Conservation (phyloP, 2,797 vertebrate genomes). For the Enteromius paludinosus region DNA sequence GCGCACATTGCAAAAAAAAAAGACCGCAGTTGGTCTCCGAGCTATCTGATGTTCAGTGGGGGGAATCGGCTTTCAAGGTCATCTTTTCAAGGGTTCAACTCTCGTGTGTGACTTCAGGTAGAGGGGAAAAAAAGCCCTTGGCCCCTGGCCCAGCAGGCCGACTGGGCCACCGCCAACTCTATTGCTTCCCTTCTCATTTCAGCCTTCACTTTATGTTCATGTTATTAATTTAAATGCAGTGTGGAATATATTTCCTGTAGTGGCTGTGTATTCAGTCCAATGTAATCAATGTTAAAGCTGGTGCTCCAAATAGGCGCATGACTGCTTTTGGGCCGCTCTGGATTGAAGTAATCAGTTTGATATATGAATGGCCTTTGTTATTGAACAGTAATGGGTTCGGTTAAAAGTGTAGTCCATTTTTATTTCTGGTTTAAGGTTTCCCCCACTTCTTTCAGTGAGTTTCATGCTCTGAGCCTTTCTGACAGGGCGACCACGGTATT, state of each 20-base stretch:
- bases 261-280: constrained; percentile 62
- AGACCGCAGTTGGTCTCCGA: constrained; percentile 49
- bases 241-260: constrained; percentile 67
- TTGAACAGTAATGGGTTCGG: constrained; percentile 58
- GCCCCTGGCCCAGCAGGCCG: constrained; percentile 39
- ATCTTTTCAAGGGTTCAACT: constrained; percentile 42
- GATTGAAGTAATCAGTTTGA: constrained; percentile 60
- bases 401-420: constrained; percentile 47
- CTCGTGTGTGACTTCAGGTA: constrained; percentile 51
- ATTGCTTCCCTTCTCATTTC: constrained; percentile 39
- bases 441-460: constrained; percentile 33
- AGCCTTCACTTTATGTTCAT: constrained; percentile 61
- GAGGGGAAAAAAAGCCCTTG: constrained; percentile 21
- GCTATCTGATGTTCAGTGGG: constrained; percentile 33
- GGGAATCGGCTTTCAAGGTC: constrained; percentile 61
- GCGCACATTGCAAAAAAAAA: constrained; percentile 52
- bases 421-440: constrained; percentile 45
- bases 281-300: constrained; percentile 63
- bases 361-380: constrained; percentile 62
- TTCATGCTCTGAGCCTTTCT: constrained; percentile 50
- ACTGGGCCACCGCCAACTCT: constrained; percentile 45
- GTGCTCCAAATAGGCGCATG: constrained; percentile 55
- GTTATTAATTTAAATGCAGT: constrained; percentile 67
- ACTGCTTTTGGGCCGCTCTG: constrained; percentile 48
- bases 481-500: constrained; percentile 28